Base-by-base conservation (phyloP, 2,888 invertebrate species). In the Carterocephalus palaemon region DNA sequence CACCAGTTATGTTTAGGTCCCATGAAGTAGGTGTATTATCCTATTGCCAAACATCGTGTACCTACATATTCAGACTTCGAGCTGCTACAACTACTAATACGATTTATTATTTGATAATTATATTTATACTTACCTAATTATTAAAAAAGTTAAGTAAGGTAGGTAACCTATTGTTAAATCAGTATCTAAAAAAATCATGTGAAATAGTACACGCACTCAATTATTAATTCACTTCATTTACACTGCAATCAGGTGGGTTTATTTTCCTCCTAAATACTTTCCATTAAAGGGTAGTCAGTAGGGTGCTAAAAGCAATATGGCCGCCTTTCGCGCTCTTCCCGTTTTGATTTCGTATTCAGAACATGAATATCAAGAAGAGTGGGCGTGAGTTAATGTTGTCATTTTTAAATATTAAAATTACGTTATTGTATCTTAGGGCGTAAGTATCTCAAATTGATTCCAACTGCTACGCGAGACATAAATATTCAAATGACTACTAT, bases 381-480 rank as follows among this genome's bases (percentile, higher is more conserved):
- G 68, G 66, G 73, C 68, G 66, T 60, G 62, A 69, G 68, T 70
- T 75, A 75, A 77, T 77, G 77, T 75, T 71, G 73, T 51, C 73
- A 73, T 65, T 81, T 79, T 83, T 77, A 80, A 82, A 81, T 81
- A 81, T 84, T 80, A 75, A 83, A 76, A 80, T 77, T 69, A 66
- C 60, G 75, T 81, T 77, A 78, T 73, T 75, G 63, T 70, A 60
- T 63, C n/a, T n/a, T 58, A 67, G 56, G 61, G 68, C 63, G 66
- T 69, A 72, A 69, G 68, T 69, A 67, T 66, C 60, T 64, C 63
- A 70, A 75, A 73, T 70, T 71, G 67, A 60, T 69, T 67, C 56
- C 62, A 65, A 58, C 59, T 60, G 62, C 52, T 62, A 47, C 53
- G 51, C 47, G 46, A 46, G 57, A 49, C 43, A 34, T 34, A 20